A percentile compares a stretch with the other conserved stretches of the same genome.
These are phyloP conservation scores for Chelidonichthys spinosus DNA, from an alignment of 2,797 vertebrate genomes.

Conservation along the genomic window DNA sequence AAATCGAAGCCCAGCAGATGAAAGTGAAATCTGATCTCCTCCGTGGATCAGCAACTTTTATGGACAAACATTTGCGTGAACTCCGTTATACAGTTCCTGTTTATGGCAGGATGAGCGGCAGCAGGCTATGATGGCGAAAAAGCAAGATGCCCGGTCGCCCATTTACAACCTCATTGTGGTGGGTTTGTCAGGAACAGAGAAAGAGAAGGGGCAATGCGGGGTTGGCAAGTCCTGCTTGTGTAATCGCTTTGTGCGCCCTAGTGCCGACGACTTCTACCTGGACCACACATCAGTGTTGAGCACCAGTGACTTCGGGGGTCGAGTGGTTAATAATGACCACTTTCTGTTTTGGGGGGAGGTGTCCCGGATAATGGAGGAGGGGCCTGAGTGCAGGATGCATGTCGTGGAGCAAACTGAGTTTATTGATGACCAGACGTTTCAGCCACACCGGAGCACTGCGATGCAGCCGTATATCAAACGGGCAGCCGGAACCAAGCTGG, in stretches of 20 bases:
- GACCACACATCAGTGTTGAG: slow-evolving; percentile 98
- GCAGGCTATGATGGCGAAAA: slow-evolving; percentile 95
- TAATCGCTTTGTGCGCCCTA: slow-evolving; percentile 94
- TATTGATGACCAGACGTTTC: slow-evolving; percentile 98
- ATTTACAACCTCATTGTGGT: slow-evolving; percentile 97
- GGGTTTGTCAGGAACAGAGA: slow-evolving; percentile 97
- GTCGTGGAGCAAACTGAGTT: slow-evolving; percentile 99
- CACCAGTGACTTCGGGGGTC: slow-evolving; percentile 98
- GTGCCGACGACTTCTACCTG: slow-evolving; percentile 95
- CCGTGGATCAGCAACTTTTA: slow-evolving; percentile 72
- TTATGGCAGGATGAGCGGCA: slow-evolving; percentile 90
- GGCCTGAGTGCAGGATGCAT: slow-evolving; percentile 91
- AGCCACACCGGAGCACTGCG: slow-evolving; percentile 97
- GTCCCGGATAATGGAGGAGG: slow-evolving; percentile 90
- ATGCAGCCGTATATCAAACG: slow-evolving; percentile 97
- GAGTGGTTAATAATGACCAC: slow-evolving; percentile 99
- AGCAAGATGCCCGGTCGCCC: slow-evolving; percentile 95
- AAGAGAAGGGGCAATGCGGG: slow-evolving; percentile 97
- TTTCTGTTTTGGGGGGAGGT: slow-evolving; percentile 99
- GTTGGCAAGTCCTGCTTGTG: slow-evolving; percentile 97
- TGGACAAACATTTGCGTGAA: slow-evolving; percentile 75
- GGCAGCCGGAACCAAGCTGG: slow-evolving; percentile 93
- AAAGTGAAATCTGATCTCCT: slow-evolving; percentile 64
- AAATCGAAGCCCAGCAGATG: slow-evolving; percentile 62
- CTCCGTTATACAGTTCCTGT: slow-evolving; percentile 84